A percentile compares a stretch with the other conserved stretches of the same genome.
phyloP scores from a whole-genome alignment of 2,113 vertebrate genomes.

The Agapornis roseicollis region DNA sequence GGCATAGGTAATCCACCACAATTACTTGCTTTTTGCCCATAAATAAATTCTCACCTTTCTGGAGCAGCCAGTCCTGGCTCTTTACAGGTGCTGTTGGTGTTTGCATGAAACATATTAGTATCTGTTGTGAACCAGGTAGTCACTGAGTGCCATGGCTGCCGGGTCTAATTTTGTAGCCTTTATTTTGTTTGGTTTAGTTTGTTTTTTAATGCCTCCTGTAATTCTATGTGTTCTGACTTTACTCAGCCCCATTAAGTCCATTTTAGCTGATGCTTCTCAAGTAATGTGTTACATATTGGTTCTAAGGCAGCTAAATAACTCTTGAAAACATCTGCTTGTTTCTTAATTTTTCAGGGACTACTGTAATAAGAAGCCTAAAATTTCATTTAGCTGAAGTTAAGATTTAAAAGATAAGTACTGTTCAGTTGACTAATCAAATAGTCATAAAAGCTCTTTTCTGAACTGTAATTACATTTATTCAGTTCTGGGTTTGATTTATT shows the following conservation, averaged over 20 bases:
- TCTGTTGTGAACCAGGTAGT: background rate
- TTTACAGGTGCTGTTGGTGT: background rate
- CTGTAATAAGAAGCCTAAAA: constrained; percentile 2
- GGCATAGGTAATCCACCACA: background rate
- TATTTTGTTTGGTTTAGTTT: background rate
- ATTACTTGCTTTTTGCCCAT: background rate
- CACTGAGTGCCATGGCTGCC: accelerated
- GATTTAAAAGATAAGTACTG: constrained; percentile 68
- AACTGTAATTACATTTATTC: constrained; percentile 80
- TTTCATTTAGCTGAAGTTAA: constrained; percentile 54
- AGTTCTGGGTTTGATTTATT: constrained; percentile 80
- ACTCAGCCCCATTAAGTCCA: background rate
- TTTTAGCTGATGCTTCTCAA: background rate
- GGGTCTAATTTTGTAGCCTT: background rate
- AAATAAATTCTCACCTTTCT: background rate
- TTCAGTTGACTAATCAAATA: constrained; percentile 82
- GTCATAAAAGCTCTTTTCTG: constrained; percentile 81
- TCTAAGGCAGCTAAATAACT: background rate
- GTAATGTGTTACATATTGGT: background rate
- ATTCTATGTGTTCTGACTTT: background rate
- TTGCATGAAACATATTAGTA: accelerated
- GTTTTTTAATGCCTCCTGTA: background rate
- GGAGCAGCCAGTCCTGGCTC: background rate
- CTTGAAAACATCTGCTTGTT: background rate
- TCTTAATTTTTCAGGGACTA: constrained; percentile 5